Conservation (phyloP, 2,888 invertebrate genomes). For the Cephus rjabovi region DNA sequence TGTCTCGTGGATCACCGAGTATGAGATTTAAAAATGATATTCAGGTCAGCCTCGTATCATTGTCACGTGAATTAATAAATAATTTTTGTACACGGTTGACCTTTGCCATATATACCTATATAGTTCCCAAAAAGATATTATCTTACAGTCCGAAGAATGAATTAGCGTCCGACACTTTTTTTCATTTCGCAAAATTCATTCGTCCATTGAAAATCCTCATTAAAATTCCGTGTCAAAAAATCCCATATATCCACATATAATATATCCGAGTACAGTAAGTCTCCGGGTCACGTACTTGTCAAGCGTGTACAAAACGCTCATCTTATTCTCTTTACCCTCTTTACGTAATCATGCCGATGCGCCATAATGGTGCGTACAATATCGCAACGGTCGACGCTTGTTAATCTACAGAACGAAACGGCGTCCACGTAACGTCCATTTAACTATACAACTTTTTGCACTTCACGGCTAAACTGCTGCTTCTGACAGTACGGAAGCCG, state of each 20-base stretch:
- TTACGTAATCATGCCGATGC: background rate
- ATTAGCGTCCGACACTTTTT: background rate
- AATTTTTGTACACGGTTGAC: background rate
- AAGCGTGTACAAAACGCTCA: background rate
- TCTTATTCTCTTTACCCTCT: slow-evolving; percentile 4
- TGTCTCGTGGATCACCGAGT: background rate
- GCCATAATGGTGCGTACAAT: background rate
- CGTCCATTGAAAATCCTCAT: background rate
- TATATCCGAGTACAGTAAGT: background rate
- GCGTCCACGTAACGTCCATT: slow-evolving; percentile 28
- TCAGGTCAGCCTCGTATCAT: background rate
- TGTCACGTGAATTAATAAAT: background rate
- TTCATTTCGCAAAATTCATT: background rate
- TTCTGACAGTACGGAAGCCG: slow-evolving; percentile 39
- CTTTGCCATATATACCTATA: background rate
- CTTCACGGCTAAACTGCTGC: slow-evolving; percentile 39
- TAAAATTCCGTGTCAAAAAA: background rate
- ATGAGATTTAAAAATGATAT: background rate
- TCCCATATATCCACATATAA: background rate
- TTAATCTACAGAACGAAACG: background rate
- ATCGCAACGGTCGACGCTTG: slow-evolving; percentile 3
- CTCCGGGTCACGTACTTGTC: background rate
- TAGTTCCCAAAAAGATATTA: background rate
- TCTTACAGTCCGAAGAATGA: background rate
- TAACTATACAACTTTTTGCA: slow-evolving; percentile 38